These are phyloP conservation scores for human (Homo sapiens) DNA, from an alignment of 2,113 vertebrate species.

Conservation along the genomic window DNA sequence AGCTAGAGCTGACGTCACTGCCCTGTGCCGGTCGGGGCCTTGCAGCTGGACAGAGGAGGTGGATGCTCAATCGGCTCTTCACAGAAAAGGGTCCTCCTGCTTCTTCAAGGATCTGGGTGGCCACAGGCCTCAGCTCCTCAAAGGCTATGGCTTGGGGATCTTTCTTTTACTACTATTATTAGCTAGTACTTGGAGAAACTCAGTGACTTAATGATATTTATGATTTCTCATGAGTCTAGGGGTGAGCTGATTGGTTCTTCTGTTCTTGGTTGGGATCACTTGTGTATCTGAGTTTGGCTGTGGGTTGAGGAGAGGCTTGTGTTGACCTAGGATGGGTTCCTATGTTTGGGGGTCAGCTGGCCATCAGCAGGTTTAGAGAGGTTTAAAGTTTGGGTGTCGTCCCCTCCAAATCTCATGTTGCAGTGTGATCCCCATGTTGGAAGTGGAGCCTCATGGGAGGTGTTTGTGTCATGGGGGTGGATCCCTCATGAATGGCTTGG, in stretches of 20 bases:
- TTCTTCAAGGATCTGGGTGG: background rate
- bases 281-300: too few species aligned
- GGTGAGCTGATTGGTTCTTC: background rate
- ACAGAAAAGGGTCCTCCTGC: background rate
- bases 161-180: background rate
- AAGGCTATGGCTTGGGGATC: background rate
- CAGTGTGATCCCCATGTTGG: too few species aligned
- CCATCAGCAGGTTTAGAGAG: background rate
- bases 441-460: too few species aligned
- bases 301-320: background rate
- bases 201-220: background rate
- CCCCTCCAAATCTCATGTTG: too few species aligned
- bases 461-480: too few species aligned
- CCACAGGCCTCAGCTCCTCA: background rate
- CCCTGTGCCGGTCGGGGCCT: background rate
- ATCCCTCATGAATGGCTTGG: too few species aligned
- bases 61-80: background rate
- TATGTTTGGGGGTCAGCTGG: background rate
- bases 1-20: background rate
- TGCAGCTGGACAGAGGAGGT: background rate
- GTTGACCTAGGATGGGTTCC: background rate
- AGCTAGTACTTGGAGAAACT: background rate
- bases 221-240: background rate
- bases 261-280: background rate
- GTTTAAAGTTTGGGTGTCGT: too few species aligned